Conservation (phyloP, 2,797 vertebrate species). For the Poeciliopsis infans region DNA sequence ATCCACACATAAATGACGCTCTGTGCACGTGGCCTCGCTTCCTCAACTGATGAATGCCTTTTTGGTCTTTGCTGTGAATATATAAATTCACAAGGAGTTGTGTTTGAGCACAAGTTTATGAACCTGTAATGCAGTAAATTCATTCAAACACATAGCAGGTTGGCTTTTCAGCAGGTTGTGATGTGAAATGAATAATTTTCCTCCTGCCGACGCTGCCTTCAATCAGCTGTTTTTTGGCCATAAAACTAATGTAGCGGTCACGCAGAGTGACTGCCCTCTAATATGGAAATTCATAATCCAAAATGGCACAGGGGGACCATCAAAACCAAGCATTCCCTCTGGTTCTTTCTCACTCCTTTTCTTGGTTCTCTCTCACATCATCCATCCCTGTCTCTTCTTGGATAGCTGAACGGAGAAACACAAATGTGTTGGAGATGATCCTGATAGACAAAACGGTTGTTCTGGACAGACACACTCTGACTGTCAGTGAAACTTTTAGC, state of each 20-base stretch:
- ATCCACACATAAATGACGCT: not conserved
- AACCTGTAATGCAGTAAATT: slow-evolving; percentile 4
- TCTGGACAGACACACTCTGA: not conserved
- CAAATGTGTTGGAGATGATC: slow-evolving; percentile 53
- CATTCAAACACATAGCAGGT: slow-evolving; percentile 22
- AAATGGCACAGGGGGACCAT: slow-evolving; percentile 66
- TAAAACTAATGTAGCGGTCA: slow-evolving; percentile 64
- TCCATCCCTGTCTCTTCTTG: slow-evolving; percentile 33
- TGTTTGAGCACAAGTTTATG: not conserved
- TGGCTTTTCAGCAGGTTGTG: slow-evolving; percentile 27
- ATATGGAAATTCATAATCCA: slow-evolving; percentile 68
- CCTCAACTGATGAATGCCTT: slow-evolving; percentile 8
- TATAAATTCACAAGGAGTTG: not conserved
- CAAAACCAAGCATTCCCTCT: slow-evolving; percentile 60
- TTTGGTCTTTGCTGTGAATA: not conserved
- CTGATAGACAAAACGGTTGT: slow-evolving; percentile 43
- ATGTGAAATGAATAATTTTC: slow-evolving; percentile 40
- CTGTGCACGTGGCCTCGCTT: not conserved
- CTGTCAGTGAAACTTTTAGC: not conserved
- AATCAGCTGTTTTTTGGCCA: slow-evolving; percentile 58
- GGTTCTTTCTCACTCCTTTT: slow-evolving; percentile 14
- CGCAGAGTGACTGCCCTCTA: slow-evolving; percentile 65
- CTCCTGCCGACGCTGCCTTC: slow-evolving; percentile 7
- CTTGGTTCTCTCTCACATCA: slow-evolving; percentile 5
- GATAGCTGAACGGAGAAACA: slow-evolving; percentile 45